These are phyloP conservation scores for Oxytorus armatus DNA, from an alignment of 2,888 invertebrate species.

Conservation along the genomic window DNA sequence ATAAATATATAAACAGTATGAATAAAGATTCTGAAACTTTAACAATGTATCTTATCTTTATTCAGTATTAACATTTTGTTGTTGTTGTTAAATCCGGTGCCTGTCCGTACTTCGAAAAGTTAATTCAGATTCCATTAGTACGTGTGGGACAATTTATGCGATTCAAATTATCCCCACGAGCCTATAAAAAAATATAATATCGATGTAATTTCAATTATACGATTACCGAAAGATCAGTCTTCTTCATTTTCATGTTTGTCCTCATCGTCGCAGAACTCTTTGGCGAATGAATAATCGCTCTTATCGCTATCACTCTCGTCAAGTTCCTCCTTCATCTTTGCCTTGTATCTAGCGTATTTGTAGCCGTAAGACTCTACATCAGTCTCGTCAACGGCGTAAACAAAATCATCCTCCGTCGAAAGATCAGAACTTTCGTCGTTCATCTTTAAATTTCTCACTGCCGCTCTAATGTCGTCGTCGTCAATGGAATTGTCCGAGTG, in stretches of 20 bases:
- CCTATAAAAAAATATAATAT: too few relatives aligned
- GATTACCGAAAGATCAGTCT: slow-evolving; percentile 17
- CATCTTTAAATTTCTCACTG: slow-evolving; percentile 85
- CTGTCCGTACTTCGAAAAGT: background rate
- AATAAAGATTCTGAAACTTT: slow-evolving; percentile 80
- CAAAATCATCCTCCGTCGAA: slow-evolving; percentile 84
- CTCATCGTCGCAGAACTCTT: slow-evolving; percentile 51
- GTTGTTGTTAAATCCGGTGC: background rate
- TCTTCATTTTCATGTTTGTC: slow-evolving; percentile 36
- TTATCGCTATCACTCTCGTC: slow-evolving; percentile 67
- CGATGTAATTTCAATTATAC: background rate
- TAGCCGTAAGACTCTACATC: slow-evolving; percentile 88
- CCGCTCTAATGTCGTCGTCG: slow-evolving; percentile 87
- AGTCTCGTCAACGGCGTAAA: slow-evolving; percentile 80
- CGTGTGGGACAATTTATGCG: too few relatives aligned
- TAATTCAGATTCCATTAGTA: too few relatives aligned
- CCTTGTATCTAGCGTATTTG: slow-evolving; percentile 89
- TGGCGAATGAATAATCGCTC: slow-evolving; percentile 55
- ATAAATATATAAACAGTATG: slow-evolving; percentile 66
- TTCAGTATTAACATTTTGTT: slow-evolving; percentile 13
- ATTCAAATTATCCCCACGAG: too few relatives aligned
- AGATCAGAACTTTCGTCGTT: slow-evolving; percentile 84
- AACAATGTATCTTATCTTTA: slow-evolving; percentile 69
- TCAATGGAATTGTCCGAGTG: slow-evolving; percentile 86
- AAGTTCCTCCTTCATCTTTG: slow-evolving; percentile 82